These are phyloP conservation scores for Drosophila ogumai DNA, from an alignment of 1,140 invertebrate species.

Conservation along the genomic window DNA sequence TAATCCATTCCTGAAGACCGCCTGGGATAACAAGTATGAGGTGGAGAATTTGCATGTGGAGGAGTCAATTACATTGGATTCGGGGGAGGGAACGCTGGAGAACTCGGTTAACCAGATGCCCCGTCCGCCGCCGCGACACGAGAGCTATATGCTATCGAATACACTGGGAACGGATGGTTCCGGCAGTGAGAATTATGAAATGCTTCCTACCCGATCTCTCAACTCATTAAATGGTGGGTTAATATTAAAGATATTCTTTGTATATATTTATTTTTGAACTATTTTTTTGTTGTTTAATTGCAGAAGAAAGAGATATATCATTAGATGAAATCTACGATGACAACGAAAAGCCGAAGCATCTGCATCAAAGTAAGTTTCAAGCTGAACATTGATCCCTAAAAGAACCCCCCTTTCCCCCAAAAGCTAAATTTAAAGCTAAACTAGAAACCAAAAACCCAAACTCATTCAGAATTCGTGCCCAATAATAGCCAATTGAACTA, in stretches of 20 bases:
- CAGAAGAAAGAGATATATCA: conserved; percentile 85
- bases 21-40: conserved; percentile 97
- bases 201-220: conserved; percentile 87
- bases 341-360: conserved; percentile 84
- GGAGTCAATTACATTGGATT: conserved; percentile 88
- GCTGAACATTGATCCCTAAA: conserved; percentile 15
- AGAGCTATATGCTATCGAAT: conserved; percentile 87
- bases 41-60: conserved; percentile 97
- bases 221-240: conserved; percentile 85
- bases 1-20: conserved; percentile 97
- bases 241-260: neutral
- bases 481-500: conserved; percentile 34
- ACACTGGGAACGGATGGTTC: conserved; percentile 84
- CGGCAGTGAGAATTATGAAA: conserved; percentile 94
- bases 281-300: neutral
- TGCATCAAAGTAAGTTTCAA: conserved; percentile 84
- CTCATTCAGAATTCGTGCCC: conserved; percentile 46
- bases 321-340: conserved; percentile 88
- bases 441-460: conserved; percentile 31
- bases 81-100: conserved; percentile 90
- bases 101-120: conserved; percentile 88
- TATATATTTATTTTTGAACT: neutral
- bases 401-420: neutral
- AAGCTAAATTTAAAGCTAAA: conserved; percentile 8
- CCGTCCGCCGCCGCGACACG: conserved; percentile 88